Evolutionary conservation across 2,113 vertebrate species (phyloP).

Genomic region (Tachysurus fulvidraco): DNA sequence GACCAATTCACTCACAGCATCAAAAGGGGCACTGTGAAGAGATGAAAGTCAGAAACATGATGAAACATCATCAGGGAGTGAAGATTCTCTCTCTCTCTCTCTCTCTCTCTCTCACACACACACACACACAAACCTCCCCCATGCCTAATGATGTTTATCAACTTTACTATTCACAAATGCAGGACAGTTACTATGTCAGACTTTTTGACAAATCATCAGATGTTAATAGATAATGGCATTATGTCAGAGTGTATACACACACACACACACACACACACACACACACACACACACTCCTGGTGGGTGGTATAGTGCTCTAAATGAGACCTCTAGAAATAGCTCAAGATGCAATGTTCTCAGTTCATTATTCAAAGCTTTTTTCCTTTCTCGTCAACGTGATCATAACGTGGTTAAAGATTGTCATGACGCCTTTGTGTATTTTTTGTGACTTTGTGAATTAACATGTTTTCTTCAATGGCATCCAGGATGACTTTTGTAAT

Average conservation of each 20-base stretch:
- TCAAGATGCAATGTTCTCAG: not conserved
- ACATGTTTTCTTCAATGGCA: not conserved
- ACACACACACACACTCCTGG: not conserved
- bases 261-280: not conserved
- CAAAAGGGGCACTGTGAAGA: slow-evolving; percentile 17
- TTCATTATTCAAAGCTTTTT: not conserved
- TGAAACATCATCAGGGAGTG: slow-evolving; percentile 34
- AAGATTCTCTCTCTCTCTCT: slow-evolving; percentile 26
- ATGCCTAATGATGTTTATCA: slow-evolving; percentile 15
- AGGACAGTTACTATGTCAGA: slow-evolving; percentile 17
- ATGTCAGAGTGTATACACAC: not conserved
- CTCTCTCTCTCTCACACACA: slow-evolving; percentile 15
- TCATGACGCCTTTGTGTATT: too few species aligned
- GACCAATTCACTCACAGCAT: slow-evolving; percentile 49
- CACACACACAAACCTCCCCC: slow-evolving; percentile 14
- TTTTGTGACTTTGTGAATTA: too few species aligned
- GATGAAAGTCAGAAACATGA: slow-evolving; percentile 35
- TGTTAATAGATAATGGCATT: not conserved
- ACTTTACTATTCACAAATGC: not conserved
- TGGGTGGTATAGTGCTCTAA: not conserved
- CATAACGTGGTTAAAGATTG: not conserved
- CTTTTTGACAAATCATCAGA: not conserved
- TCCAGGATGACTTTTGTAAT: not conserved
- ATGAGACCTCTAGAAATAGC: not conserved
- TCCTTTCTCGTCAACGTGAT: not conserved